phyloP scores from a whole-genome alignment of 2,797 vertebrate genomes.

The Schizopygopsis malacanthus region DNA sequence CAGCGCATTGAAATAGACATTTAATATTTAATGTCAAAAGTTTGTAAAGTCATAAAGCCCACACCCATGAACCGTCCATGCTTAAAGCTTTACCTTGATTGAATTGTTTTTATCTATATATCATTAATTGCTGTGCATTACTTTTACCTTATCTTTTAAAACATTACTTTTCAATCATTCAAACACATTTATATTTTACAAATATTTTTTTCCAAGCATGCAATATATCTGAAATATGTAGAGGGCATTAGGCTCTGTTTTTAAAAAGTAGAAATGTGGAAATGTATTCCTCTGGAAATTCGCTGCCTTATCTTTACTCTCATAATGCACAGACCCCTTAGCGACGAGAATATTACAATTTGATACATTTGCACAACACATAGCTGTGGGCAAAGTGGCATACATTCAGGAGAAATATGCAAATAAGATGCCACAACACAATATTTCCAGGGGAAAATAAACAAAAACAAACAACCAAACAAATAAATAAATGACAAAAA shows the following conservation, averaged over 20 bases:
- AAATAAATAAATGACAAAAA: conserved; percentile 35
- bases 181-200: background rate
- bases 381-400: conserved; percentile 38
- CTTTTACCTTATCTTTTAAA: background rate
- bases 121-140: background rate
- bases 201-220: background rate
- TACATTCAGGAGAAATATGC: conserved; percentile 20
- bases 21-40: too few relatives aligned
- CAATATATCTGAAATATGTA: conserved; percentile 23
- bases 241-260: conserved; percentile 3
- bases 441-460: conserved; percentile 13
- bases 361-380: conserved; percentile 39
- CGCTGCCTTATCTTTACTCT: background rate
- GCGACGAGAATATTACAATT: conserved; percentile 32
- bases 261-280: conserved; percentile 17
- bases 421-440: conserved; percentile 27
- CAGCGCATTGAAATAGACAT: too few relatives aligned
- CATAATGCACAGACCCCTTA: conserved; percentile 12
- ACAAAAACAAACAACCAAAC: conserved; percentile 18
- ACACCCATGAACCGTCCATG: too few relatives aligned
- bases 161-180: background rate
- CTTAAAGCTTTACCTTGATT: too few relatives aligned
- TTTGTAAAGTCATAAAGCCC: too few relatives aligned
- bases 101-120: background rate
- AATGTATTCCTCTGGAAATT: conserved; percentile 17